Percentiles rank a stretch among this genome's conserved stretches.
Evolutionary conservation across 2,797 vertebrate species (phyloP).

Genomic region (Gambelia wislizenii): DNA sequence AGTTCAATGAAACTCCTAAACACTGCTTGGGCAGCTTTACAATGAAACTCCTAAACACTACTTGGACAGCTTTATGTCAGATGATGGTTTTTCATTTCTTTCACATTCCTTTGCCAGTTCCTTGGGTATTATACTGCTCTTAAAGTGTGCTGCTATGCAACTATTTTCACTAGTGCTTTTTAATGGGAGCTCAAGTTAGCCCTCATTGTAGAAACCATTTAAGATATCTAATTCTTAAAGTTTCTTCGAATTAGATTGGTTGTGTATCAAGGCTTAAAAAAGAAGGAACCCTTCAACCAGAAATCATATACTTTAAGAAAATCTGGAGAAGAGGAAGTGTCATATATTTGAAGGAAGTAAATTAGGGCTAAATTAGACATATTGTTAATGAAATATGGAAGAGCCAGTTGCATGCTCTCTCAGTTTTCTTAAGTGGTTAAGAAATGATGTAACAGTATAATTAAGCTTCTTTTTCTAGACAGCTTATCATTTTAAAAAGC

Average conservation of each 20-base stretch:
- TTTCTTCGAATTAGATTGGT: neutral
- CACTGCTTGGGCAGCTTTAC: neutral
- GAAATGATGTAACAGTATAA: neutral
- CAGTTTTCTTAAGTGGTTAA: neutral
- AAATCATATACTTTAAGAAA: neutral
- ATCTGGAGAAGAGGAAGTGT: neutral
- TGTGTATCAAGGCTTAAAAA: neutral
- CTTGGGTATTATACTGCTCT: fast-evolving
- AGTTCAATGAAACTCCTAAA: neutral
- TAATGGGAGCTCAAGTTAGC: neutral
- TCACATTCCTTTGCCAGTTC: fast-evolving
- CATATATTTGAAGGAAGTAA: neutral
- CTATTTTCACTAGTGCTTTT: slow-evolving; percentile 1
- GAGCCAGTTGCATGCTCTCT: neutral
- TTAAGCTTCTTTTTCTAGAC: slow-evolving; percentile 1
- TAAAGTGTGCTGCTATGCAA: neutral
- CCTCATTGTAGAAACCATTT: neutral
- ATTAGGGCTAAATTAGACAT: neutral
- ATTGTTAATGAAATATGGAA: neutral
- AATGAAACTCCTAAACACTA: neutral
- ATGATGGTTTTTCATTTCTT: neutral
- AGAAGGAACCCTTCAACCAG: neutral
- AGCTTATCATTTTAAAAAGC: slow-evolving; percentile 8
- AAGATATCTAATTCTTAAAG: neutral
- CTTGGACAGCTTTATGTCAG: neutral